These are phyloP conservation scores for Peromyscus melanophrys DNA, from an alignment of 2,797 vertebrate species.

Conservation along the genomic window DNA sequence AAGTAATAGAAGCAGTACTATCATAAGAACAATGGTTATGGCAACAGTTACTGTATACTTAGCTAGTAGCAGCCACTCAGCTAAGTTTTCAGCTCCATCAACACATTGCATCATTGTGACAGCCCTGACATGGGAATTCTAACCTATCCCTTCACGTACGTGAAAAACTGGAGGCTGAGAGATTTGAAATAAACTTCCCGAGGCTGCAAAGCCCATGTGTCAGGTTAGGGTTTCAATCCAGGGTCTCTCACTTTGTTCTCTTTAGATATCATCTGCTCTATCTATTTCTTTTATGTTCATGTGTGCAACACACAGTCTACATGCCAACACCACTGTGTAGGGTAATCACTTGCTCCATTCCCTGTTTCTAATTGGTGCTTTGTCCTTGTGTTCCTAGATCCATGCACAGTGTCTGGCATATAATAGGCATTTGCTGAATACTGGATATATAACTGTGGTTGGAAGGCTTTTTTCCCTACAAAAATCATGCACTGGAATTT, in stretches of 20 bases:
- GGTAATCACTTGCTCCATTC: neutral
- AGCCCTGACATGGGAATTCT: neutral
- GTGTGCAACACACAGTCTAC: neutral
- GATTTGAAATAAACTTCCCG: neutral
- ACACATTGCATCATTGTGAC: neutral
- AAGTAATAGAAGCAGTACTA: neutral
- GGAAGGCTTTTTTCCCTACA: neutral
- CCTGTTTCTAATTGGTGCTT: neutral
- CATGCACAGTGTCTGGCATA: neutral
- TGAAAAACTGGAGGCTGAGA: neutral
- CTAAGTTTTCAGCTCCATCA: neutral
- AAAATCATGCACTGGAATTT: neutral
- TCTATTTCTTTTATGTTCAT: neutral
- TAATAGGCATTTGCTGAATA: neutral
- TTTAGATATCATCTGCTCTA: neutral
- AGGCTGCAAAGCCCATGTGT: neutral
- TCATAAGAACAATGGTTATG: neutral
- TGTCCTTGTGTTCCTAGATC: neutral
- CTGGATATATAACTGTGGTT: neutral
- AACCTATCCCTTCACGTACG: neutral
- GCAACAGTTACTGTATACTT: neutral
- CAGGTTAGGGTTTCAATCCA: neutral
- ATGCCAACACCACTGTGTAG: neutral
- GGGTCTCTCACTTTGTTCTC: neutral
- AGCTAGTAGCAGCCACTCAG: neutral